Evolutionary conservation across 2,797 vertebrate species (phyloP).

Genomic region (Cryptoblepharus egeriae): DNA sequence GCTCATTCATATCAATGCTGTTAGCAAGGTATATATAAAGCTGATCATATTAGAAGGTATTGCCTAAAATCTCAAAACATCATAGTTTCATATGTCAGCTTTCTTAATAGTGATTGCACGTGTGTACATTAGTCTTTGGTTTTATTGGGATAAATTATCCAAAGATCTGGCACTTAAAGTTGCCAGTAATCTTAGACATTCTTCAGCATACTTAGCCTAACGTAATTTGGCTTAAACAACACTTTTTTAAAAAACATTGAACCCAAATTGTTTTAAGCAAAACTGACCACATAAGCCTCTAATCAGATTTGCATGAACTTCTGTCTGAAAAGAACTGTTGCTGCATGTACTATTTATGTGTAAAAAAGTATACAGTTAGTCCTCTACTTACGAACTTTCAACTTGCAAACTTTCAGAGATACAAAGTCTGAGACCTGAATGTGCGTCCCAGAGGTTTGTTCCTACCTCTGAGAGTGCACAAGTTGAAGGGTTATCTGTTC

Average conservation of each 20-base stretch:
- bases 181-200: not conserved
- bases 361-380: too few species aligned
- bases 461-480: too few species aligned
- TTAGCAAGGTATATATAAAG: not conserved
- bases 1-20: too few species aligned
- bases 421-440: too few species aligned
- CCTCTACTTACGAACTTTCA: too few species aligned
- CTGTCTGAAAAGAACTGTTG: not conserved
- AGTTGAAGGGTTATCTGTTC: too few species aligned
- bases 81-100: not conserved
- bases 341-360: not conserved
- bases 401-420: too few species aligned
- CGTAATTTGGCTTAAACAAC: not conserved
- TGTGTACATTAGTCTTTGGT: not conserved
- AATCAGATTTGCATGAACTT: not conserved
- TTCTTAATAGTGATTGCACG: not conserved
- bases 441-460: too few species aligned
- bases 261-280: not conserved
- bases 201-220: not conserved
- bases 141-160: not conserved
- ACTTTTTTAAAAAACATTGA: not conserved
- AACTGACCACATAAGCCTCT: not conserved
- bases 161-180: not conserved
- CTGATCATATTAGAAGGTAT: not conserved
- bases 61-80: not conserved